These are phyloP conservation scores for Channa argus DNA, from an alignment of 2,113 vertebrate genomes.

Conservation along the genomic window DNA sequence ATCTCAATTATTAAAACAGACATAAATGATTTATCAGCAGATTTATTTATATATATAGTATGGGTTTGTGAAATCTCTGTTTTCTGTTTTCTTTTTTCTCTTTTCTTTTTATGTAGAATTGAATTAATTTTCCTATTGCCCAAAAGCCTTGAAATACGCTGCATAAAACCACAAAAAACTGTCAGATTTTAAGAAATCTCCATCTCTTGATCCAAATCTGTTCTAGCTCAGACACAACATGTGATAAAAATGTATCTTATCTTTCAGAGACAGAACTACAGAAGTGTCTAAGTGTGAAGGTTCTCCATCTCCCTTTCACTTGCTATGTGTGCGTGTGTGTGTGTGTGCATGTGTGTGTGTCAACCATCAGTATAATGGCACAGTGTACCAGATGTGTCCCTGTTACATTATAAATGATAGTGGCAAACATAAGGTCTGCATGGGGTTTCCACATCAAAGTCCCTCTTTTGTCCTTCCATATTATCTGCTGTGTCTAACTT, in stretches of 20 bases:
- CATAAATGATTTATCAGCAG: conserved; percentile 29
- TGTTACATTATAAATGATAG: conserved; percentile 76
- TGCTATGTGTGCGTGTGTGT: conserved; percentile 24
- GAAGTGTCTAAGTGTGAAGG: too few relatives aligned
- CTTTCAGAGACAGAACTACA: not conserved
- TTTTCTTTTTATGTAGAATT: too few relatives aligned
- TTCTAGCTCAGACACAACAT: conserved; percentile 20
- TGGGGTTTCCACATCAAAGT: conserved; percentile 22
- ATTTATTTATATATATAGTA: too few relatives aligned
- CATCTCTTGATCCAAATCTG: not conserved
- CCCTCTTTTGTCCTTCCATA: conserved; percentile 13
- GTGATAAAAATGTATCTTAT: conserved; percentile 13
- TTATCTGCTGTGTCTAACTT: not conserved
- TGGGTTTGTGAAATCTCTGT: too few relatives aligned
- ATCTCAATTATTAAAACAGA: conserved; percentile 58
- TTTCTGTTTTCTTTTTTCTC: not conserved
- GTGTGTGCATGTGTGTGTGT: conserved; percentile 9
- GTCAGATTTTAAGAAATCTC: not conserved
- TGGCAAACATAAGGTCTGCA: conserved; percentile 46
- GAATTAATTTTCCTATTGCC: too few relatives aligned
- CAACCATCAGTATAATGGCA: conserved; percentile 34
- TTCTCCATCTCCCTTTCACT: too few relatives aligned
- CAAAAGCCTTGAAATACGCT: not conserved
- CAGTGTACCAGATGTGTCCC: conserved; percentile 71
- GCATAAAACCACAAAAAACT: conserved; percentile 31